Evolutionary conservation across 1,140 invertebrate genomes (phyloP), one percentile per base, ranked within the genome.

Genomic region (Augochlora pura): DNA sequence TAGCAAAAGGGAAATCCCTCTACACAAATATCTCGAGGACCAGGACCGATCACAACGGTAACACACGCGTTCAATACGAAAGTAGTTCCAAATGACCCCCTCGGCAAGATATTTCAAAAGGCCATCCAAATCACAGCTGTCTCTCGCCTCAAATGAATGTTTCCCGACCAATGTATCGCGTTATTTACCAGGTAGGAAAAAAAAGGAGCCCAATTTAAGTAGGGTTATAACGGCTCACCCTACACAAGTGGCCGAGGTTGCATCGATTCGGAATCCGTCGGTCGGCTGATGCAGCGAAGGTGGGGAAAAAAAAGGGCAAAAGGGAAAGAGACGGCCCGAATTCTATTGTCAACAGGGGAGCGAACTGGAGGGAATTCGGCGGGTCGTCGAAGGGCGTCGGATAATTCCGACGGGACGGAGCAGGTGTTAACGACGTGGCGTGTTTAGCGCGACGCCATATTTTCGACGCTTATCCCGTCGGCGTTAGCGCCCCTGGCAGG

Each of bases 341-440:
- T 75, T 84, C 80, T 54, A 69, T 84, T 80, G 76, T 79, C 76
- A 84, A 78, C 72, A 77, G 57, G 80, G 72, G 64, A 78, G 57
- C 62, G 78, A 68, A 60, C 57, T 66, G 60, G 60, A 27, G 66
- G 39, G 64, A 77, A 32, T 32, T 32, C 32, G 32, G 32, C 23
- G 21, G 66, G 46, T 71, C 54, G n/a, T 69, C 60, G 84, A 86
- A 79, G 84, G 71, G 77, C 32, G 60, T 71, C 66, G 72, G 77
- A 86, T 86, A 84, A 87, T 87, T 81, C 85, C 78, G 63, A 87
- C 83, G 91, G 89, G 87, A 88, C 86, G 82, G 80, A 89, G 88
- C 91, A 91, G 91, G 90, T 91, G 90, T 89, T 90, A 91, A 91
- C 89, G 87, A 87, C 89, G 85, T 71, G 63, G 63, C 84, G 84